These are phyloP conservation scores for Doris montereyensis DNA, from an alignment of 2,888 invertebrate genomes.

Conservation along the genomic window DNA sequence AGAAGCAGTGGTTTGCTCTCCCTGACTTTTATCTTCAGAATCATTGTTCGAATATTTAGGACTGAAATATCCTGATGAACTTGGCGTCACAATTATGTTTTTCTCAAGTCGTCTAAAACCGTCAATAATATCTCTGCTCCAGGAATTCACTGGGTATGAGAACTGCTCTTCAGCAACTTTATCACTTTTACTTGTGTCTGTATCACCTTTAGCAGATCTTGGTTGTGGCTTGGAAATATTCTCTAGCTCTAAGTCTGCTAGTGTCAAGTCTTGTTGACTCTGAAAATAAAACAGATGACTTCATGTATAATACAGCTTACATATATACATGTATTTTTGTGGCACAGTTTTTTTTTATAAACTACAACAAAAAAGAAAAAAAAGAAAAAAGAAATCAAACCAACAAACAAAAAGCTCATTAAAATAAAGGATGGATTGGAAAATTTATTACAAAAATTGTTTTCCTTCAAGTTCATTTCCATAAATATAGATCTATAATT, in stretches of 20 bases:
- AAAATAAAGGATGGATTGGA: too few species aligned
- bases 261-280: constrained; percentile 64
- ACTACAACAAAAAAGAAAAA: too few species aligned
- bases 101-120: constrained; percentile 27
- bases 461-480: too few species aligned
- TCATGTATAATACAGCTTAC: too few species aligned
- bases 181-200: constrained; percentile 27
- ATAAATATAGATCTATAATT: too few species aligned
- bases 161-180: constrained; percentile 34
- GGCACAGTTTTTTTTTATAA: too few species aligned
- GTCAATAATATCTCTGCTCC: constrained; percentile 28
- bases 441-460: too few species aligned
- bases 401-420: too few species aligned
- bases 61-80: background rate
- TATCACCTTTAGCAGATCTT: constrained; percentile 40
- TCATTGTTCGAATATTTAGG: constrained; percentile 31
- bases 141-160: constrained; percentile 25
- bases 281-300: too few species aligned
- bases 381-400: too few species aligned
- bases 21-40: constrained; percentile 42
- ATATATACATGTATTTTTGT: too few species aligned
- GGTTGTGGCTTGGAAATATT: constrained; percentile 54
- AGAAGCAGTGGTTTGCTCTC: background rate
- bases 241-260: constrained; percentile 59
- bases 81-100: constrained; percentile 23